Evolutionary conservation across 2,797 vertebrate species (phyloP).

Genomic region (Gymnothorax javanicus): DNA sequence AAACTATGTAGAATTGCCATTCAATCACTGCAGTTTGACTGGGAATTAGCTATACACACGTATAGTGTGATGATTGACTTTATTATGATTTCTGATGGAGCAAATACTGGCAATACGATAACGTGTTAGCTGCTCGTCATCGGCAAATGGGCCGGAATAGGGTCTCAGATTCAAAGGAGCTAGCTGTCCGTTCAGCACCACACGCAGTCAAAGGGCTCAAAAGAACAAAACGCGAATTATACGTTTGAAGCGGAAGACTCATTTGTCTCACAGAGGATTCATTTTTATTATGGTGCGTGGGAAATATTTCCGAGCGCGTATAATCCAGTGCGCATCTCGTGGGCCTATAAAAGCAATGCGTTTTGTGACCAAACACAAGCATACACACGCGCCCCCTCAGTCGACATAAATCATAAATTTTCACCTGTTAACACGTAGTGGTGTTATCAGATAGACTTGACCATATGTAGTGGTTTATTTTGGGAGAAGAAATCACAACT

Average conservation of each 20-base stretch:
- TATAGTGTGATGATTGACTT: neutral
- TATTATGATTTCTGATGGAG: neutral
- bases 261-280: neutral
- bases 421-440: neutral
- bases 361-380: neutral
- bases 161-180: neutral
- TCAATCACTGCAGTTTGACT: too few species aligned
- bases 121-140: neutral
- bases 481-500: neutral
- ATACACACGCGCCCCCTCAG: neutral
- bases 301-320: neutral
- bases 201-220: neutral
- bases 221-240: neutral
- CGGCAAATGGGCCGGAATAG: neutral
- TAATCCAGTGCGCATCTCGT: neutral
- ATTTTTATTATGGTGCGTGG: neutral
- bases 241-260: neutral
- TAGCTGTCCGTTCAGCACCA: conserved; percentile 13
- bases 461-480: neutral
- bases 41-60: too few species aligned
- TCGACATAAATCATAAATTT: neutral
- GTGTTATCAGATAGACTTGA: neutral
- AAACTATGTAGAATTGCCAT: too few species aligned
- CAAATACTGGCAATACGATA: neutral
- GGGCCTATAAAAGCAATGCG: neutral